These are phyloP conservation scores for Gymnocypris eckloni DNA, from an alignment of 2,797 vertebrate species.

Conservation along the genomic window DNA sequence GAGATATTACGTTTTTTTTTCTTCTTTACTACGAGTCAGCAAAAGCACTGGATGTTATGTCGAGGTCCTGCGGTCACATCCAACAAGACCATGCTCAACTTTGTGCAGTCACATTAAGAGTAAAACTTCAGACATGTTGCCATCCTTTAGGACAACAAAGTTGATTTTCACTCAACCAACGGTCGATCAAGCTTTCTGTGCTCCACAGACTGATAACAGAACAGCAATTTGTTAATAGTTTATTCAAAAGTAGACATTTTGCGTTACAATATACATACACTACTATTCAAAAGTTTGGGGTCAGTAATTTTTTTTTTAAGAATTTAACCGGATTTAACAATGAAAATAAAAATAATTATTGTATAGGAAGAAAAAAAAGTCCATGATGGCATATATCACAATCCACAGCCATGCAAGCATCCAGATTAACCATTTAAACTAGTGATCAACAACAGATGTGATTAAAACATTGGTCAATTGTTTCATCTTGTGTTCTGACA, in stretches of 20 bases:
- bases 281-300: background rate
- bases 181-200: background rate
- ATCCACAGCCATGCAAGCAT: background rate
- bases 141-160: background rate
- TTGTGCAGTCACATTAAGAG: background rate
- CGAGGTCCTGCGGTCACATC: background rate
- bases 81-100: background rate
- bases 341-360: background rate
- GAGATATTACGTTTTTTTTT: background rate
- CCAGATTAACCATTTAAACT: background rate
- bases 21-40: background rate
- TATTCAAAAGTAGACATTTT: background rate
- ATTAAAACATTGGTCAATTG: background rate
- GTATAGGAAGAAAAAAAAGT: background rate
- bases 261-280: background rate
- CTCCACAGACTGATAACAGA: background rate
- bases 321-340: background rate
- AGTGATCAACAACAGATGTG: background rate
- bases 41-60: background rate
- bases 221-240: background rate
- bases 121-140: background rate
- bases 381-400: background rate
- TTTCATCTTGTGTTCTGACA: background rate
- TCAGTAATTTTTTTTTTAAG: background rate
- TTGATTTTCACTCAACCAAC: background rate